A percentile compares a stretch with the other conserved stretches of the same genome.
phyloP scores from a whole-genome alignment of 1,140 invertebrate species.

The Dendroctonus ponderosae region DNA sequence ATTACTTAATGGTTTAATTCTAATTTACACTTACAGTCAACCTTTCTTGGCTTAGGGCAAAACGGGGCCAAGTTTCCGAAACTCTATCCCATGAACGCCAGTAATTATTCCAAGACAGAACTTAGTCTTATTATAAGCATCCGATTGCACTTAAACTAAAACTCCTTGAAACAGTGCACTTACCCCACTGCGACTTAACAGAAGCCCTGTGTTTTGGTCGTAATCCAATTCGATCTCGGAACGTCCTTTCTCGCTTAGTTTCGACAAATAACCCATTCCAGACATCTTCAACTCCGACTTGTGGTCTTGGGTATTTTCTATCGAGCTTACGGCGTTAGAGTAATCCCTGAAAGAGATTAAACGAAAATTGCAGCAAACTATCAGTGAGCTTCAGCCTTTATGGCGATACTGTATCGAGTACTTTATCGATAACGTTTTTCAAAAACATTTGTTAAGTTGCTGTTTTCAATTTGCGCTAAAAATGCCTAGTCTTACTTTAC shows the following conservation, averaged over 20 bases:
- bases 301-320: conserved; percentile 91
- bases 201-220: conserved; percentile 74
- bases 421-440: too few relatives aligned
- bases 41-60: too few relatives aligned
- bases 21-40: too few relatives aligned
- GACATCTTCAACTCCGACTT: conserved; percentile 88
- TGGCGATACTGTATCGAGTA: too few relatives aligned
- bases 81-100: neutral
- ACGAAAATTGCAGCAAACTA: conserved; percentile 17
- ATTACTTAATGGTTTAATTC: too few relatives aligned
- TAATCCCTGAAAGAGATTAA: conserved; percentile 65
- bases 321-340: conserved; percentile 84
- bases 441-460: too few relatives aligned
- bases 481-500: too few relatives aligned
- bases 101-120: conserved; percentile 12
- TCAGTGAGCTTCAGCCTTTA: neutral
- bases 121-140: conserved; percentile 21
- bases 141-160: conserved; percentile 21
- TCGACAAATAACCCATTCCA: conserved; percentile 80
- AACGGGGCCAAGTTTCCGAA: conserved; percentile 1
- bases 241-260: conserved; percentile 75
- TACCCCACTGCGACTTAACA: conserved; percentile 76
- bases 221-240: conserved; percentile 83
- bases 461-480: too few relatives aligned
- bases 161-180: conserved; percentile 43